Conservation (phyloP, 2,113 vertebrate genomes). For the Macrotis lagotis region DNA sequence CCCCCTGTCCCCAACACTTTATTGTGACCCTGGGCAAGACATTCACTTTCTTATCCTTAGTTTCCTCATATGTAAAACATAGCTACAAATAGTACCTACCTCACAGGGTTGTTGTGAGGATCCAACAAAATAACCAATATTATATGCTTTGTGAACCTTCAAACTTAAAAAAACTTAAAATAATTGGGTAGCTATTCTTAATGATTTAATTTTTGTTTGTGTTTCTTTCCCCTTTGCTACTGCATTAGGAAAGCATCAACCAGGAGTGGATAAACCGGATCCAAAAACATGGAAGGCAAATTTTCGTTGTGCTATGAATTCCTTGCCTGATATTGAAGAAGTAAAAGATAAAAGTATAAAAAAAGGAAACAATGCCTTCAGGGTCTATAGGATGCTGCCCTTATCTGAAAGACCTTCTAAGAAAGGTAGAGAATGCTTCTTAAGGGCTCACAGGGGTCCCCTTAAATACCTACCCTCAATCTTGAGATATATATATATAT, state of each 20-base stretch:
- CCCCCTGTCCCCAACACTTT: background rate
- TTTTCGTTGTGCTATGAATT: conserved; percentile 94
- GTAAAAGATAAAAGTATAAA: conserved; percentile 95
- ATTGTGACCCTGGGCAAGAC: background rate
- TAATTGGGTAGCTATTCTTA: background rate
- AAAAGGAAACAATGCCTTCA: conserved; percentile 98
- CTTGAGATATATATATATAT: background rate
- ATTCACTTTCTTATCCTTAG: background rate
- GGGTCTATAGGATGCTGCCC: conserved; percentile 96
- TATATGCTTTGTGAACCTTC: background rate
- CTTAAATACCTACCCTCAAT: background rate
- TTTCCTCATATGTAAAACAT: background rate
- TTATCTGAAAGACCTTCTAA: conserved; percentile 91
- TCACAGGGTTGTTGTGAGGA: background rate
- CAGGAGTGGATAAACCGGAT: conserved; percentile 90
- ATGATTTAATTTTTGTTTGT: background rate
- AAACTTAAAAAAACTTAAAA: too few relatives aligned
- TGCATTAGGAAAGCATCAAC: conserved; percentile 90
- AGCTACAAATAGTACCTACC: background rate
- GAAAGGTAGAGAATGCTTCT: conserved; percentile 87
- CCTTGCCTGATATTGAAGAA: conserved; percentile 93
- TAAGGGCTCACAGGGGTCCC: fast-evolving
- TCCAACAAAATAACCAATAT: background rate
- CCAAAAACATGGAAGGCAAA: conserved; percentile 95
- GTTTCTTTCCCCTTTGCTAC: conserved; percentile 54